Percentiles rank a stretch among this genome's conserved stretches.
These are phyloP conservation scores for Helogale parvula DNA, from an alignment of 2,113 vertebrate species.

Conservation along the genomic window DNA sequence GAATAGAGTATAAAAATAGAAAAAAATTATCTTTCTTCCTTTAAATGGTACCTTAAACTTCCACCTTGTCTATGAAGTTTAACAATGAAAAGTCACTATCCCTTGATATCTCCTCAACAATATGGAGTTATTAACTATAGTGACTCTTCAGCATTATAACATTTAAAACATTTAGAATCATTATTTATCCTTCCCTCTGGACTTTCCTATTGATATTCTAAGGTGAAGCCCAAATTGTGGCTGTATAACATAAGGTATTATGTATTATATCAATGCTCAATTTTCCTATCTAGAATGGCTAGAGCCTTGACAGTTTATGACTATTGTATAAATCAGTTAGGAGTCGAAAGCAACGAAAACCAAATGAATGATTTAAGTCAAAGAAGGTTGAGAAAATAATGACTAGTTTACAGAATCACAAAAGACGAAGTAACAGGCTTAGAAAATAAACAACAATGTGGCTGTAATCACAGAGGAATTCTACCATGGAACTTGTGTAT, in stretches of 20 bases:
- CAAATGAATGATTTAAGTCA: neutral
- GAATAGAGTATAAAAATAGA: neutral
- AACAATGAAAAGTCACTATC: neutral
- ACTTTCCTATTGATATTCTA: neutral
- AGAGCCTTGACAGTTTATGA: neutral
- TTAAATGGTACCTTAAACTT: neutral
- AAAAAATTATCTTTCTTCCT: neutral
- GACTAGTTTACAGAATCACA: neutral
- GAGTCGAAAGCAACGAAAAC: neutral
- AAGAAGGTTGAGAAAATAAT: neutral
- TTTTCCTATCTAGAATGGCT: neutral
- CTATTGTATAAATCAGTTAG: neutral
- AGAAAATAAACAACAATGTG: neutral
- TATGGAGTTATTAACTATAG: neutral
- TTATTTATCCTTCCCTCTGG: neutral
- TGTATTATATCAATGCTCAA: neutral
- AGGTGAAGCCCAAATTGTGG: neutral
- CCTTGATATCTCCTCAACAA: neutral
- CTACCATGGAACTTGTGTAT: neutral
- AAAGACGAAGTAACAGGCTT: neutral
- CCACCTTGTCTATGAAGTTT: neutral
- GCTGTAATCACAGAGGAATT: neutral
- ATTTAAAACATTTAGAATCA: neutral
- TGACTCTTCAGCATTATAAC: neutral
- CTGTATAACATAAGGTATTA: neutral